phyloP scores from a whole-genome alignment of 2,113 vertebrate species.

The Tyto alba region DNA sequence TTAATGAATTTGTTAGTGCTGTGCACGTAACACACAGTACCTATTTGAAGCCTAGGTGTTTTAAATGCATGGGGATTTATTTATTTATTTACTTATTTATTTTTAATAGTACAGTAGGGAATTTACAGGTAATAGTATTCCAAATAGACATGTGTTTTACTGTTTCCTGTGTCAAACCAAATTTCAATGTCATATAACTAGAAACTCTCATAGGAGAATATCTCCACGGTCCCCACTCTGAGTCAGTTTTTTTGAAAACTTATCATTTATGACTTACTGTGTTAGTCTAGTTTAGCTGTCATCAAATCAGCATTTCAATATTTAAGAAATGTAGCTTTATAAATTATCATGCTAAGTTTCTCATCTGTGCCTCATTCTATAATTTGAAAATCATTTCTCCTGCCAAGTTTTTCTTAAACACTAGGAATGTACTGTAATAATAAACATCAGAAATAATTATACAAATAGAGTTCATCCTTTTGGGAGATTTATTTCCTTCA shows the following conservation, averaged over 20 bases:
- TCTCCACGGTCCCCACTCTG: not conserved
- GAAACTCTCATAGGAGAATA: not conserved
- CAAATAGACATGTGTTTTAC: not conserved
- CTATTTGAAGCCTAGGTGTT: not conserved
- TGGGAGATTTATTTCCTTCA: not conserved
- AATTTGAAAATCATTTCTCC: not conserved
- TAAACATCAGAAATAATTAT: not conserved
- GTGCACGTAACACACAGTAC: not conserved
- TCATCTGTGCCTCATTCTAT: not conserved
- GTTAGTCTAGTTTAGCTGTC: not conserved
- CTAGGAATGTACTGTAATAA: not conserved
- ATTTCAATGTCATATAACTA: not conserved
- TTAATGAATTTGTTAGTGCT: not conserved
- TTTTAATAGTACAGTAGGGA: not conserved
- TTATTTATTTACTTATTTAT: not conserved
- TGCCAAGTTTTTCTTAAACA: not conserved
- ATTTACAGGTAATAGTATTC: not conserved
- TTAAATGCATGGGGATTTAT: rapidly evolving
- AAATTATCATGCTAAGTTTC: not conserved
- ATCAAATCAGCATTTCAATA: not conserved
- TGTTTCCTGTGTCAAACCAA: not conserved
- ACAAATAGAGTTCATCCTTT: not conserved
- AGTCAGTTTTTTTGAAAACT: not conserved
- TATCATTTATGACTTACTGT: not conserved
- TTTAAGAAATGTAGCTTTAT: not conserved